Conservation (phyloP, 2,888 invertebrate species). For the Enchytraeus crypticus region DNA sequence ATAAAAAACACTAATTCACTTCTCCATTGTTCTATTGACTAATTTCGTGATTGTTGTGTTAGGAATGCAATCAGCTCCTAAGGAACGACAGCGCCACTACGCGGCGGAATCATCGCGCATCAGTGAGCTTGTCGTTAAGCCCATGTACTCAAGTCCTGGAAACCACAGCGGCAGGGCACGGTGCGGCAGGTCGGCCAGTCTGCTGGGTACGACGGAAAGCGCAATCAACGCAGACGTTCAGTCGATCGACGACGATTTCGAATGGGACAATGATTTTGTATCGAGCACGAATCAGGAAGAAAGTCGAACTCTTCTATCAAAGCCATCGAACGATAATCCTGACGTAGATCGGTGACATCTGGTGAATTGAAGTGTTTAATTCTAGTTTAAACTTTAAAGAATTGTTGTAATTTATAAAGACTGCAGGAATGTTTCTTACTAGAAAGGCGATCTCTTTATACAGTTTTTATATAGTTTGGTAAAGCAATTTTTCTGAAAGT, state of each 20-base stretch:
- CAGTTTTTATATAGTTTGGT: too few species aligned
- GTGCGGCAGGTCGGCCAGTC: not conserved
- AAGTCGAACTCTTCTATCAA: constrained; percentile 1
- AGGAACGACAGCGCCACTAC: not conserved
- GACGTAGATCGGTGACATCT: not conserved
- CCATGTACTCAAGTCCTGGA: not conserved
- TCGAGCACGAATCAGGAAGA: constrained; percentile 2
- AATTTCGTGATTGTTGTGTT: not conserved
- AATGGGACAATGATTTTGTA: constrained; percentile 22
- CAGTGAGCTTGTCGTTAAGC: constrained; percentile 9
- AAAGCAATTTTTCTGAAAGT: too few species aligned
- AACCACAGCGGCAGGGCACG: too few species aligned
- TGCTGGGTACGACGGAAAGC: constrained; percentile 1
- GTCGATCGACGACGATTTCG: constrained; percentile 21
- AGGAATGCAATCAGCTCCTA: constrained; percentile 20
- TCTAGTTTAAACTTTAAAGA: too few species aligned
- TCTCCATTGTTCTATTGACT: too few species aligned
- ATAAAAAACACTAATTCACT: too few species aligned
- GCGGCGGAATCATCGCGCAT: not conserved
- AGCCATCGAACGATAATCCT: not conserved
- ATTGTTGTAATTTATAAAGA: too few species aligned
- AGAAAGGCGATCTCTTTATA: too few species aligned
- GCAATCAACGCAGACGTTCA: too few species aligned
- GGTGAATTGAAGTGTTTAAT: too few species aligned
- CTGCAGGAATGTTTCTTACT: too few species aligned